phyloP scores from a whole-genome alignment of 2,113 vertebrate genomes.

The Gnathonemus echidnorhynchus region DNA sequence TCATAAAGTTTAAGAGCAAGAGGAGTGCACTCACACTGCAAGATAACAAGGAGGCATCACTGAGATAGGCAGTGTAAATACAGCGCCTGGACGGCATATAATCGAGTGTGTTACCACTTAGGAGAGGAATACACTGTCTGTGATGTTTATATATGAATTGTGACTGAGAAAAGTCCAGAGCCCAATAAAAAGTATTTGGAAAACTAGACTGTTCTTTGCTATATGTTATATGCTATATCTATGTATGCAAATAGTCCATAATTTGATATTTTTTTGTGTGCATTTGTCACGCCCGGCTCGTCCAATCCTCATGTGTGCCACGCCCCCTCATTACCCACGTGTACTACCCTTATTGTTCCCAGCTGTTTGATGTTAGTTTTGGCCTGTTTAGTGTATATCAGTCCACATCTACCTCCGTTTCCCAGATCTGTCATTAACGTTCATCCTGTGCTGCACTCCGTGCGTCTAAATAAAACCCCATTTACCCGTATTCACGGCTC shows the following conservation, averaged over 20 bases:
- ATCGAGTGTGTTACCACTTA: conserved; percentile 33
- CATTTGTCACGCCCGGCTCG: too few species aligned
- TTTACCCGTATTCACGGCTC: too few species aligned
- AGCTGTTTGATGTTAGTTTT: too few species aligned
- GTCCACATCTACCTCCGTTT: too few species aligned
- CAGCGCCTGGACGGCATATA: conserved; percentile 30
- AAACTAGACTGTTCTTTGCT: background rate
- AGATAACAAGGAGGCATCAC: background rate
- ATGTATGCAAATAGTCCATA: background rate
- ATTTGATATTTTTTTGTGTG: too few species aligned
- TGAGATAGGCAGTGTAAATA: conserved; percentile 28
- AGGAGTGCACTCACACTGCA: background rate
- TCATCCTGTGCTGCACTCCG: too few species aligned
- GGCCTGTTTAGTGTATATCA: too few species aligned
- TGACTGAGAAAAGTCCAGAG: background rate
- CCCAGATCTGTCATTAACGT: too few species aligned
- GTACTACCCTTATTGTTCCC: too few species aligned
- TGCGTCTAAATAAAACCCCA: too few species aligned
- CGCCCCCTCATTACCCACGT: too few species aligned
- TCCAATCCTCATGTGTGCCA: too few species aligned
- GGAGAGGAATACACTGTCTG: conserved; percentile 17
- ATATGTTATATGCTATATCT: background rate
- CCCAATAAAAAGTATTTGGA: background rate
- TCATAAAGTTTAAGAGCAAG: background rate
- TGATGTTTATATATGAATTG: conserved; percentile 22